Percentiles rank a stretch among this genome's conserved stretches.
Evolutionary conservation across 1,140 invertebrate species (phyloP).

Genomic region (Liolophura sinensis): DNA sequence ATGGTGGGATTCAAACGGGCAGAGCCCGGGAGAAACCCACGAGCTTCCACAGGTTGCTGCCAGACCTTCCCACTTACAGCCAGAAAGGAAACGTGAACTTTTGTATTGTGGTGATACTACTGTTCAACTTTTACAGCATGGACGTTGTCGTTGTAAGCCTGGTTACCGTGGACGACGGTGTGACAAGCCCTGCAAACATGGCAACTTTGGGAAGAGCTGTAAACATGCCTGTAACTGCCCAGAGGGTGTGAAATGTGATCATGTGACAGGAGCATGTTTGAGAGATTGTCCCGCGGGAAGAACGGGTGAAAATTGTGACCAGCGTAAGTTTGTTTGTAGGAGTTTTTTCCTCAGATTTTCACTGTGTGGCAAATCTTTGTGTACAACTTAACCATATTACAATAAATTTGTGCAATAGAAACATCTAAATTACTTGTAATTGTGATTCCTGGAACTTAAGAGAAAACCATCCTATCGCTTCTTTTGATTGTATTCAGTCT

Average conservation of each 20-base stretch:
- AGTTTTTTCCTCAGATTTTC: not conserved
- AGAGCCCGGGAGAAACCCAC: no score
- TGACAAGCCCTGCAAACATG: constrained; percentile 42
- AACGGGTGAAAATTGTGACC: constrained; percentile 76
- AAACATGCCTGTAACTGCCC: constrained; percentile 53
- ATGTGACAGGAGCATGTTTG: constrained; percentile 78
- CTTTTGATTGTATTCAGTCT: no score
- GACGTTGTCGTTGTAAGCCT: constrained; percentile 82
- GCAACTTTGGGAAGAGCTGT: constrained; percentile 57
- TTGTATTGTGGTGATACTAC: not conserved
- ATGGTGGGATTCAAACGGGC: no score
- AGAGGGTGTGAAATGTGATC: constrained; percentile 72
- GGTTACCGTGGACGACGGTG: constrained; percentile 63
- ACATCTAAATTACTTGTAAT: no score
- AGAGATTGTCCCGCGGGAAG: constrained; percentile 82
- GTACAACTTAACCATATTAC: no score
- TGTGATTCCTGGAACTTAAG: no score
- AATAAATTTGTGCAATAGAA: no score
- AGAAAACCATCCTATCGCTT: no score
- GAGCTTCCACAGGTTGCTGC: no score
- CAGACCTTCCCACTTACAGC: no score
- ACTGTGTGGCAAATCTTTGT: no score
- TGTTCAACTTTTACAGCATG: constrained; percentile 63
- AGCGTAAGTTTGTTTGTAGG: constrained; percentile 53
- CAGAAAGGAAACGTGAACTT: no score